phyloP scores from a whole-genome alignment of 2,113 vertebrate species.

The Neolamprologus fasciatus region DNA sequence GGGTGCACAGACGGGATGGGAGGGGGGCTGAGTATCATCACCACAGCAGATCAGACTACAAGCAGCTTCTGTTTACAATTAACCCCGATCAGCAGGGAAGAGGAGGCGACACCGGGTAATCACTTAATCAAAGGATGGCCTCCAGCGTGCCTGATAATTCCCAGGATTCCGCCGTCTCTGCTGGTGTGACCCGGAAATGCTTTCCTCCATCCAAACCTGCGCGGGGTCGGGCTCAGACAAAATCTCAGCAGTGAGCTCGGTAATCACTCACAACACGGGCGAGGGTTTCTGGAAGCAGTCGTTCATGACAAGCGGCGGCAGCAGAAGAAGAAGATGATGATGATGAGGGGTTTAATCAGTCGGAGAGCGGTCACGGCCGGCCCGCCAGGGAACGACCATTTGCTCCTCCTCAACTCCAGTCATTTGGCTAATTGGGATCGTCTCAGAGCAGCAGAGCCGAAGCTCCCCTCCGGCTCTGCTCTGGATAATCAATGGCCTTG shows the following conservation, averaged over 20 bases:
- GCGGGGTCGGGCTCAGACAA: background rate
- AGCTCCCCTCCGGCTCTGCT: constrained; percentile 29
- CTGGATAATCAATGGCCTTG: constrained; percentile 21
- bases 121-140: constrained; percentile 31
- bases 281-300: background rate
- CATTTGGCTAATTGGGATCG: constrained; percentile 61
- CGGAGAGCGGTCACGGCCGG: constrained; percentile 5
- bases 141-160: background rate
- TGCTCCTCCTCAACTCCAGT: constrained; percentile 37
- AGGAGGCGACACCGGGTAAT: background rate
- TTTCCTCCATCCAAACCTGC: background rate
- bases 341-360: constrained; percentile 42
- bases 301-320: background rate
- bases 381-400: constrained; percentile 22
- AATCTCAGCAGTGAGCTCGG: background rate
- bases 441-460: constrained; percentile 48
- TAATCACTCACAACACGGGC: background rate
- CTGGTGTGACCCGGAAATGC: background rate
- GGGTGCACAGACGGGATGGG: constrained; percentile 26
- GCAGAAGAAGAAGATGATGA: background rate
- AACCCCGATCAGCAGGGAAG: background rate
- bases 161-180: background rate
- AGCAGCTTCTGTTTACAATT: constrained; percentile 63
- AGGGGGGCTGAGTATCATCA: background rate
- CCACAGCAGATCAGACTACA: constrained; percentile 6